Percentiles rank a stretch among this genome's conserved stretches.
phyloP scores from a whole-genome alignment of 1,140 invertebrate genomes.

The Druon quercuslanigerum region DNA sequence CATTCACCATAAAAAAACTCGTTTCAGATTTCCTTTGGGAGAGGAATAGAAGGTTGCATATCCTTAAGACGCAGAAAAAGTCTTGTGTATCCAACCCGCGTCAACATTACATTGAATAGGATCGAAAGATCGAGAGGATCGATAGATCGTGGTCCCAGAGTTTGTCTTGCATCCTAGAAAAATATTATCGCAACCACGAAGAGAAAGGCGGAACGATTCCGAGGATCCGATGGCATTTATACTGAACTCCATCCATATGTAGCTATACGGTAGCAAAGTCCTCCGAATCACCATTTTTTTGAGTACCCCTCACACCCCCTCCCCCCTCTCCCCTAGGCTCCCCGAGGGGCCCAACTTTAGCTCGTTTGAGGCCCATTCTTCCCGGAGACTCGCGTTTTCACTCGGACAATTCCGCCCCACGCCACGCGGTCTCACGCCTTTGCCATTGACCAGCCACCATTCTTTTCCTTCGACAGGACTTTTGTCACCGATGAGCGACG shows the following conservation, averaged over 20 bases:
- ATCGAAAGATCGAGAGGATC: not conserved
- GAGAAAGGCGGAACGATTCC: constrained; percentile 21
- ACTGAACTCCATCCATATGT: constrained; percentile 13
- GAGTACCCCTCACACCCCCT: not conserved
- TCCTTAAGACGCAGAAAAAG: not conserved
- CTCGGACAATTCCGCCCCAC: constrained; percentile 48
- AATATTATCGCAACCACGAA: constrained; percentile 56
- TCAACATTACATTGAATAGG: not conserved
- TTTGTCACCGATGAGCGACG: constrained; percentile 53
- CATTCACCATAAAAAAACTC: too few relatives aligned
- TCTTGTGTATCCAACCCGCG: not conserved
- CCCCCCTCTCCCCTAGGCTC: constrained; percentile 1
- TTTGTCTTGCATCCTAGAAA: constrained; percentile 46
- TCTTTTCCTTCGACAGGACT: constrained; percentile 56
- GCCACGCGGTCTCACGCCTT: constrained; percentile 56
- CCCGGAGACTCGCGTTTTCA: constrained; percentile 47
- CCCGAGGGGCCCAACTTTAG: constrained; percentile 38
- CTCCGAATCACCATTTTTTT: constrained; percentile 14
- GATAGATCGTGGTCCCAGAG: not conserved
- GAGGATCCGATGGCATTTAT: constrained; percentile 4
- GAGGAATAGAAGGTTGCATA: not conserved
- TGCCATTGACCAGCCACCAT: constrained; percentile 56
- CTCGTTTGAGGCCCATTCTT: constrained; percentile 52
- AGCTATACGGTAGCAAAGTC: constrained; percentile 26
- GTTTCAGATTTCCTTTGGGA: not conserved